phyloP scores from a whole-genome alignment of 2,888 invertebrate species.

The Erannis defoliaria region DNA sequence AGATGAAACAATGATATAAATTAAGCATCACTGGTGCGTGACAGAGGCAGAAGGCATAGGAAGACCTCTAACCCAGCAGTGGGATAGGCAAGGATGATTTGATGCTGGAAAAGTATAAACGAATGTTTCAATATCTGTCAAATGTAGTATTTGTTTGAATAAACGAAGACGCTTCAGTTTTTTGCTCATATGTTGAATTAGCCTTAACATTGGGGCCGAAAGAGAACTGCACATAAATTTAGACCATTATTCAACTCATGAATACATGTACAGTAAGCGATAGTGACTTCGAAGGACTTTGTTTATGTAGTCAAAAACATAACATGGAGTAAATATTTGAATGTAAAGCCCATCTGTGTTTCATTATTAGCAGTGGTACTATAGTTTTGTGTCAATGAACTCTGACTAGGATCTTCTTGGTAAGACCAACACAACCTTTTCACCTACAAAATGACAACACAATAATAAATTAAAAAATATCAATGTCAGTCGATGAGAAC shows the following conservation, averaged over 20 bases:
- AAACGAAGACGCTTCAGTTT: too few species aligned
- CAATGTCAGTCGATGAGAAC: constrained; percentile 19
- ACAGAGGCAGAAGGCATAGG: too few species aligned
- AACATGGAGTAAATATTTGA: too few species aligned
- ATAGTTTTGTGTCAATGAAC: constrained; percentile 4
- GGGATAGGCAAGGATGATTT: too few species aligned
- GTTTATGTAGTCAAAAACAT: background rate
- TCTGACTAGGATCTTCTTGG: background rate
- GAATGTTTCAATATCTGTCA: too few species aligned
- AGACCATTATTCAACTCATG: background rate
- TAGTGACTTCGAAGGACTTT: background rate
- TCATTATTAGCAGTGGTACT: background rate
- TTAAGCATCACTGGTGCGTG: too few species aligned
- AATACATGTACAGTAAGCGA: background rate
- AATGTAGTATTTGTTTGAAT: too few species aligned
- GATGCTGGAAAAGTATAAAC: too few species aligned
- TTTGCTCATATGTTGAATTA: too few species aligned
- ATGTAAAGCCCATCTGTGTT: background rate
- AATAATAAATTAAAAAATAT: constrained; percentile 19
- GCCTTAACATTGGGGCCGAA: too few species aligned
- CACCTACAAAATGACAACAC: constrained; percentile 3
- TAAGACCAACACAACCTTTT: background rate
- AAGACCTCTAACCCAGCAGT: too few species aligned
- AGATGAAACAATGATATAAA: too few species aligned
- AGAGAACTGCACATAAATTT: background rate